Base-by-base conservation (phyloP, 2,888 invertebrate genomes). In the Sesamia inferens region DNA sequence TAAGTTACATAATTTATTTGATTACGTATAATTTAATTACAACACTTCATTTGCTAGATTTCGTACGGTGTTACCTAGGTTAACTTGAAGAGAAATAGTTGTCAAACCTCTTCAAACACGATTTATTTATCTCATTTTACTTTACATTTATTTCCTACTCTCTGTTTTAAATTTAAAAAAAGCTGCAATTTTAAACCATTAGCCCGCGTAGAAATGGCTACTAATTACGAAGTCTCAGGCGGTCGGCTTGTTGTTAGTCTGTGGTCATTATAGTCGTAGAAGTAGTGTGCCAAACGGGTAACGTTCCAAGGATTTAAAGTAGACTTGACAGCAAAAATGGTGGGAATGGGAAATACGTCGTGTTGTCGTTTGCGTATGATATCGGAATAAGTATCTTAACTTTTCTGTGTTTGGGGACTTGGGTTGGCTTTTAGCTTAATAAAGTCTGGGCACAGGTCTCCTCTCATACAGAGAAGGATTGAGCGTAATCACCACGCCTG, bases 151-250 rank as follows among this genome's bases (percentile, higher is more conserved):
- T 62, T 42, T 72, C 47, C n/a, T 22, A 71, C 54, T 31, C 54
- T 78, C 19, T 14, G 19, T 63, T 78, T 70, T 68, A 62, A 79
- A 66, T 76, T 65, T 73, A 79, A 79, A 81, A 73, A 78, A 66
- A 73, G 73, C 80, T 76, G 76, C 80, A 87, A 87, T 88, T 86
- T 86, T 74, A 65, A 78, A 75, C 82, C 81, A 87, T 89, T 88
- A 88, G 70, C 73, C 78, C 69, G 80, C 78, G 79, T 79, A 82
- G 83, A 78, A 86, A 89, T 87, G 83, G 83, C 81, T 82, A 81
- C 87, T 91, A 90, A 91, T 92, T 89, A 91, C 83, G 85, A 86
- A 87, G 88, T 87, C 85, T 77, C 70, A 64, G 78, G 47, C 62
- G 78, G 69, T 77, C 48, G 81, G 74, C 62, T 78, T 78, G 85